Percentiles rank a stretch among this genome's conserved stretches.
Evolutionary conservation across 2,113 vertebrate species (phyloP).

Genomic region (Emydocephalus ijimae): DNA sequence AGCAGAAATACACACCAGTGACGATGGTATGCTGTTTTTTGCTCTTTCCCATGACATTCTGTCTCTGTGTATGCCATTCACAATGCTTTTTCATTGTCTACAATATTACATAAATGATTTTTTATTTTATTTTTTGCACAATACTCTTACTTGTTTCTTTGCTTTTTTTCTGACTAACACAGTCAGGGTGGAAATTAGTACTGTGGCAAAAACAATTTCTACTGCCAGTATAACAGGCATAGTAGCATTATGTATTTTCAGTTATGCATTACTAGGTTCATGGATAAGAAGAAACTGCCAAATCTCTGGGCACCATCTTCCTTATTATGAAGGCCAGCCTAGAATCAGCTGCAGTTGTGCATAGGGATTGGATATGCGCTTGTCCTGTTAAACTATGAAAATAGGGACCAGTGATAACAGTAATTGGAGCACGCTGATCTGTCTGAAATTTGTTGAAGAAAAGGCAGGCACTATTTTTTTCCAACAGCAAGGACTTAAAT

Average conservation of each 20-base stretch:
- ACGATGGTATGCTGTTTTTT: slow-evolving; percentile 80
- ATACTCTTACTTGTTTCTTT: slow-evolving; percentile 50
- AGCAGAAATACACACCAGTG: slow-evolving; percentile 92
- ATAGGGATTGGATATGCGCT: not conserved
- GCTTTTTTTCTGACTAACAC: slow-evolving; percentile 42
- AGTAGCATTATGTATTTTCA: not conserved
- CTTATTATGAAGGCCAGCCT: not conserved
- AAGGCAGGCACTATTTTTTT: not conserved
- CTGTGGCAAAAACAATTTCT: slow-evolving; percentile 49
- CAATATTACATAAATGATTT: slow-evolving; percentile 28
- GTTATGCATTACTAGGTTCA: not conserved
- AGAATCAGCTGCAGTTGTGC: not conserved
- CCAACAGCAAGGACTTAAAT: not conserved
- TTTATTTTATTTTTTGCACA: not conserved
- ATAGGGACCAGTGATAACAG: not conserved
- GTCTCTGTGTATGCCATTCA: slow-evolving; percentile 36
- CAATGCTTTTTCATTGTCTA: slow-evolving; percentile 22
- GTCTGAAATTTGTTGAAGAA: not conserved
- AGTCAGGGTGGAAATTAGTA: slow-evolving; percentile 40
- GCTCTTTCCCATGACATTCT: not conserved
- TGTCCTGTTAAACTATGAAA: not conserved
- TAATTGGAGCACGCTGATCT: not conserved
- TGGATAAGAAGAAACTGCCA: not conserved
- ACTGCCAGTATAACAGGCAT: slow-evolving; percentile 5
- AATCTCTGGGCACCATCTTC: not conserved